Evolutionary conservation across 2,113 vertebrate genomes (phyloP).

Genomic region (Dipodomys stephensi): DNA sequence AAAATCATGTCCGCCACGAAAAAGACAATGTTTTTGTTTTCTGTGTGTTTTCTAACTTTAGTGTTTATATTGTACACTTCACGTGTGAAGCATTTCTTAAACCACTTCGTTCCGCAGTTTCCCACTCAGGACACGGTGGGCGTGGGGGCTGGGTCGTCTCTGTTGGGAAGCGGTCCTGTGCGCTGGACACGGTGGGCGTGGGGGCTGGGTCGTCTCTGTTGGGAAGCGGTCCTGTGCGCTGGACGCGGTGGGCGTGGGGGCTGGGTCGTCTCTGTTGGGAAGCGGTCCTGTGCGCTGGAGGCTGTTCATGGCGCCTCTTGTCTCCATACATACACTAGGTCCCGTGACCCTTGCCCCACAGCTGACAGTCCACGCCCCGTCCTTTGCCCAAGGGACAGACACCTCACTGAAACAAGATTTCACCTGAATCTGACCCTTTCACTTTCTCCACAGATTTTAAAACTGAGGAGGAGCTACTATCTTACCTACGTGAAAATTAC

Average conservation of each 20-base stretch:
- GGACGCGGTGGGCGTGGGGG: neutral
- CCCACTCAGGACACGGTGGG: neutral
- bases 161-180: neutral
- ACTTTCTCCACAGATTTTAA: slow-evolving; percentile 87
- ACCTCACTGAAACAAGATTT: neutral
- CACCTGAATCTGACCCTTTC: neutral
- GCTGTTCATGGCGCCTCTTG: neutral
- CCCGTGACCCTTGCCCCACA: no score
- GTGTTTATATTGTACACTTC: neutral
- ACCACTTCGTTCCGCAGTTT: neutral
- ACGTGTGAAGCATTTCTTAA: slow-evolving; percentile 2
- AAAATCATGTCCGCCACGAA: neutral
- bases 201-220: neutral
- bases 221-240: neutral
- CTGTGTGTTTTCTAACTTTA: neutral
- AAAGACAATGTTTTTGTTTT: neutral
- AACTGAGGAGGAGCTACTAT: slow-evolving; percentile 91
- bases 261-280: neutral
- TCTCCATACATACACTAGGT: neutral
- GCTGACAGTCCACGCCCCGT: neutral
- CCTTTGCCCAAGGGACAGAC: neutral
- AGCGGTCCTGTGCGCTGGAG: neutral
- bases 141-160: neutral
- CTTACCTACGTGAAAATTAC: slow-evolving; percentile 88
- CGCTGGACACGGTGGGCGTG: neutral